A percentile compares a stretch with the other conserved stretches of the same genome.
Conservation (phyloP, 1,140 invertebrate genomes). For the Campodea augens region DNA sequence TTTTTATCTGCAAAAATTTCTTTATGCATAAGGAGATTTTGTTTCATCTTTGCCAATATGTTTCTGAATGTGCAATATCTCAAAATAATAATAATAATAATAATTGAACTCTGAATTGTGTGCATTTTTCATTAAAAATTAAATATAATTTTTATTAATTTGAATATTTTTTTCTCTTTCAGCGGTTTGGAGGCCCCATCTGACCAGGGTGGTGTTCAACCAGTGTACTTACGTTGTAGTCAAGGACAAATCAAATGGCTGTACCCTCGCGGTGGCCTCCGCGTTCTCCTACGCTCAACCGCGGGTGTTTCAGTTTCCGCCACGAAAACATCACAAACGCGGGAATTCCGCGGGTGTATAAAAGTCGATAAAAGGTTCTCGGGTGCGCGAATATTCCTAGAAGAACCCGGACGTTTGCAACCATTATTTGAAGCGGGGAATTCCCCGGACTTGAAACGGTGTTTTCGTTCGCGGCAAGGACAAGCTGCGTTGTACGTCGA, state of each 20-base stretch:
- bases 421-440: constrained; percentile 41
- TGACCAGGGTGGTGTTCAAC: constrained; percentile 44
- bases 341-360: constrained; percentile 48
- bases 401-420: constrained; percentile 38
- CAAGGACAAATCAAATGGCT: constrained; percentile 48
- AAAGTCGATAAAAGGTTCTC: constrained; percentile 28
- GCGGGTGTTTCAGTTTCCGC: constrained; percentile 27
- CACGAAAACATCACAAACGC: too few species aligned
- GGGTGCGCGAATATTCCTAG: constrained; percentile 46
- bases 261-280: constrained; percentile 50
- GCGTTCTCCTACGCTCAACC: constrained; percentile 38
- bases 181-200: constrained; percentile 28
- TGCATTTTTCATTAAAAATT: too few species aligned
- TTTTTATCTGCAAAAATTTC: too few species aligned
- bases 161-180: constrained; percentile 17
- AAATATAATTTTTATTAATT: not conserved
- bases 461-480: constrained; percentile 44
- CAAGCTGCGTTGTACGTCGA: constrained; percentile 54
- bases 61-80: too few species aligned
- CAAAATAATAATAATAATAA: too few species aligned
- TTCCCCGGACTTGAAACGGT: constrained; percentile 22
- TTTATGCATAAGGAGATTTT: too few species aligned
- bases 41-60: too few species aligned
- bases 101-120: too few species aligned
- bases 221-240: constrained; percentile 53